Conservation (phyloP, 2,113 vertebrate genomes). For the Lepus europaeus region DNA sequence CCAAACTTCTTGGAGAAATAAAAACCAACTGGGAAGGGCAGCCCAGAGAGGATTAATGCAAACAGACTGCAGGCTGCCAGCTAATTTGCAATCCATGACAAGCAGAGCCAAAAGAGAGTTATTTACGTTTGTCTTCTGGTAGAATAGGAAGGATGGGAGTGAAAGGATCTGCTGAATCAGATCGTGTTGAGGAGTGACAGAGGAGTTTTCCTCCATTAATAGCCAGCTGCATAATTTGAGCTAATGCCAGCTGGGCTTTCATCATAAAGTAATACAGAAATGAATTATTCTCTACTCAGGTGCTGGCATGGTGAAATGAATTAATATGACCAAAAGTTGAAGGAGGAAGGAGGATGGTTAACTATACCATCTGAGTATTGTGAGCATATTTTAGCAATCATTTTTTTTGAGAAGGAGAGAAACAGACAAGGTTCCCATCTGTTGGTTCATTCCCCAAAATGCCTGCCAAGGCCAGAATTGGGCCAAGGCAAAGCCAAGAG, state of each 20-base stretch:
- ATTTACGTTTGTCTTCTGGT: slow-evolving; percentile 69
- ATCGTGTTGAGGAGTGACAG: slow-evolving; percentile 71
- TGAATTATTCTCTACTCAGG: slow-evolving; percentile 79
- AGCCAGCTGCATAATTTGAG: slow-evolving; percentile 85
- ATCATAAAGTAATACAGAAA: slow-evolving; percentile 81
- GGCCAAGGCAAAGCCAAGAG: no score
- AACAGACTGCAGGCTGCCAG: slow-evolving; percentile 33
- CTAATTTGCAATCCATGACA: slow-evolving; percentile 60
- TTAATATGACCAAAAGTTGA: slow-evolving; percentile 36
- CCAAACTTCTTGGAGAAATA: slow-evolving; percentile 55
- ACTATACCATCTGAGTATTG: slow-evolving; percentile 7
- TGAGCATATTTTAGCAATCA: neutral
- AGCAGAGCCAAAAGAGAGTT: slow-evolving; percentile 64
- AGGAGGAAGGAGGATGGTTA: neutral
- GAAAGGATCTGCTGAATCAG: slow-evolving; percentile 82
- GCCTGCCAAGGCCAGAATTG: no score
- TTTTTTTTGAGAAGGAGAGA: no score
- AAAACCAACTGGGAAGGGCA: slow-evolving; percentile 67
- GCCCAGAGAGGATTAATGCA: slow-evolving; percentile 68
- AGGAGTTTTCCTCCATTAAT: slow-evolving; percentile 86
- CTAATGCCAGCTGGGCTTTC: slow-evolving; percentile 79
- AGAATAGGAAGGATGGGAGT: slow-evolving; percentile 61
- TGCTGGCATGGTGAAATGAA: slow-evolving; percentile 74
- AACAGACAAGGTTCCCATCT: no score
- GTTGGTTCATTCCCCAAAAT: no score